Evolutionary conservation across 2,797 vertebrate genomes (phyloP).

Genomic region (Liparis tanakae): DNA sequence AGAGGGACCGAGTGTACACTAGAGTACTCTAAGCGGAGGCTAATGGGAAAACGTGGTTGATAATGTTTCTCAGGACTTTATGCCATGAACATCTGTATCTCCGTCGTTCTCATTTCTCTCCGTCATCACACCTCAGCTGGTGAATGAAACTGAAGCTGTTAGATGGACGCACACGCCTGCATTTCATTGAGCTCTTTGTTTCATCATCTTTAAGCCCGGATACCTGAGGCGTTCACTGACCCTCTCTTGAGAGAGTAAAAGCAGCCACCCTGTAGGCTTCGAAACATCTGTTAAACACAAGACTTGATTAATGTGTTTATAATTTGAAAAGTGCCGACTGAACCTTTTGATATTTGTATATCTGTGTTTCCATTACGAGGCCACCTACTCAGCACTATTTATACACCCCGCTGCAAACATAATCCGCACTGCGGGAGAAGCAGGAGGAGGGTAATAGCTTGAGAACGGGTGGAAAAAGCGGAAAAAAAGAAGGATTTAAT

Average conservation of each 20-base stretch:
- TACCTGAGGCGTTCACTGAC: conserved; percentile 43
- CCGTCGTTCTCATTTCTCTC: neutral
- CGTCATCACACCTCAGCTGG: conserved; percentile 4
- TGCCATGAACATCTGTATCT: conserved; percentile 34
- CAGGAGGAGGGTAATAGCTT: conserved; percentile 25
- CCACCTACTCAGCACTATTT: conserved; percentile 74
- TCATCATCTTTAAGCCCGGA: conserved; percentile 26
- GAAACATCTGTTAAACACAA: conserved; percentile 69
- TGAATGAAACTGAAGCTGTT: conserved; percentile 26
- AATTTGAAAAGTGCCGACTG: conserved; percentile 39
- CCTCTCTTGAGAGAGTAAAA: conserved; percentile 51
- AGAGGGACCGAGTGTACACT: conserved; percentile 21
- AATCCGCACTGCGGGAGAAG: conserved; percentile 58
- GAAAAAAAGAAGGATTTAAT: conserved; percentile 60
- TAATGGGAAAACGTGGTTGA: conserved; percentile 39
- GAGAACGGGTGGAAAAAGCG: conserved; percentile 23
- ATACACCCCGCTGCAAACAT: conserved; percentile 60
- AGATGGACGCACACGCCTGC: conserved; percentile 20
- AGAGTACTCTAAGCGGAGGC: conserved; percentile 25
- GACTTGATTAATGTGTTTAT: conserved; percentile 66
- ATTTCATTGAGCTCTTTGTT: conserved; percentile 24
- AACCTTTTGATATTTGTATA: conserved; percentile 71
- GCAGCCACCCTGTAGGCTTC: conserved; percentile 31
- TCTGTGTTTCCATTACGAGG: conserved; percentile 68
- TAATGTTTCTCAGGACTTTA: conserved; percentile 15